Conservation (phyloP, 2,797 vertebrate species). For the Pseudochaenichthys georgianus region DNA sequence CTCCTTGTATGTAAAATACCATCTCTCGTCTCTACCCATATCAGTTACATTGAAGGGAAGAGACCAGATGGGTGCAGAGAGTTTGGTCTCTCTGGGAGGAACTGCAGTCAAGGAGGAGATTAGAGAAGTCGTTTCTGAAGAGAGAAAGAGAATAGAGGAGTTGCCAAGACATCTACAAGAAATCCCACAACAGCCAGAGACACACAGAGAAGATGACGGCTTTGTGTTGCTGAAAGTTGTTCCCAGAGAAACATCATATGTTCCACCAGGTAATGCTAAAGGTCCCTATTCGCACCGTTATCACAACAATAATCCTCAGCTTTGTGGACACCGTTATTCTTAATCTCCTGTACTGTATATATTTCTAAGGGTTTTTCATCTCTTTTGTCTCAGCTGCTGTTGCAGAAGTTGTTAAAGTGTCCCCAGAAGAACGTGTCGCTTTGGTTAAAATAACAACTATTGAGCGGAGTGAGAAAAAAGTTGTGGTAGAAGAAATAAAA, state of each 20-base stretch:
- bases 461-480: slow-evolving; percentile 30
- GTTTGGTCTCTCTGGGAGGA: slow-evolving; percentile 23
- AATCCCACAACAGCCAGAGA: slow-evolving; percentile 21
- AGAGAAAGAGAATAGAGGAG: slow-evolving; percentile 43
- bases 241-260: slow-evolving; percentile 48
- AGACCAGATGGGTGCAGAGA: slow-evolving; percentile 21
- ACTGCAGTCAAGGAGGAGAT: slow-evolving; percentile 28
- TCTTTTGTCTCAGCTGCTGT: slow-evolving; percentile 49
- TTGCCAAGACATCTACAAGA: not conserved
- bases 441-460: slow-evolving; percentile 25
- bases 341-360: not conserved
- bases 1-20: slow-evolving; percentile 8
- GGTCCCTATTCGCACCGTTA: not conserved
- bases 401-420: slow-evolving; percentile 33
- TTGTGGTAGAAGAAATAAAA: slow-evolving; percentile 44
- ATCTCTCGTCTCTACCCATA: slow-evolving; percentile 34
- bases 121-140: slow-evolving; percentile 43
- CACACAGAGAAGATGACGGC: slow-evolving; percentile 66
- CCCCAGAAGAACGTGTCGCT: slow-evolving; percentile 29
- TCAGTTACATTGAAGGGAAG: slow-evolving; percentile 46
- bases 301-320: slow-evolving; percentile 14
- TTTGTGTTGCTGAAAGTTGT: slow-evolving; percentile 64
- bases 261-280: slow-evolving; percentile 66
- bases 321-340: slow-evolving; percentile 18
- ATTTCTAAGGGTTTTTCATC: slow-evolving; percentile 30